These are phyloP conservation scores for Apogon talboti DNA, from an alignment of 2,797 vertebrate species.

Conservation along the genomic window DNA sequence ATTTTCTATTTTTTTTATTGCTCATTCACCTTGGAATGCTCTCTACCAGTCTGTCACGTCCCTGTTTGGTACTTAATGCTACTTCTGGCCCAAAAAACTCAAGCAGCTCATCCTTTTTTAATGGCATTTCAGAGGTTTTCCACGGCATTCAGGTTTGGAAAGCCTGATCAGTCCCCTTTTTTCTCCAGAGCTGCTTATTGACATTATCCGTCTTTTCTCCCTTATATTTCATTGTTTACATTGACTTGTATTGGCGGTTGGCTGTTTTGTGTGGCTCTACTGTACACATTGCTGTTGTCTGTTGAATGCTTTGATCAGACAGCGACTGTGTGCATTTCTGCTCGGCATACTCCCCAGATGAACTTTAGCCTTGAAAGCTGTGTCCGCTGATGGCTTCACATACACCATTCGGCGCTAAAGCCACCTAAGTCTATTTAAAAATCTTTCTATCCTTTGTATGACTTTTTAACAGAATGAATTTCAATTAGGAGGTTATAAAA, in stretches of 20 bases:
- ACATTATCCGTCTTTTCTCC: slow-evolving; percentile 5
- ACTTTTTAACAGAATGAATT: slow-evolving; percentile 43
- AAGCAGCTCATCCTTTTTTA: too few relatives aligned
- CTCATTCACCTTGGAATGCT: too few relatives aligned
- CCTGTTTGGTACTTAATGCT: too few relatives aligned
- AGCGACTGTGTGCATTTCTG: too few relatives aligned
- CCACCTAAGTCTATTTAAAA: slow-evolving; percentile 41
- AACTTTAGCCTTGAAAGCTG: slow-evolving; percentile 14
- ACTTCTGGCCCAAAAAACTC: too few relatives aligned
- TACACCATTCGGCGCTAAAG: slow-evolving; percentile 49
- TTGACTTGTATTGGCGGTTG: not conserved
- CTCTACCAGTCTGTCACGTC: too few relatives aligned
- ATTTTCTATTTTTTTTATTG: too few relatives aligned
- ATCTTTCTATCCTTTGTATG: slow-evolving; percentile 24
- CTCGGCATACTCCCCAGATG: slow-evolving; percentile 26
- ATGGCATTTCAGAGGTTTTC: too few relatives aligned
- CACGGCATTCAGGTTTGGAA: too few relatives aligned
- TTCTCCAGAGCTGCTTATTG: slow-evolving; percentile 18
- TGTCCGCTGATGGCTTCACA: slow-evolving; percentile 39
- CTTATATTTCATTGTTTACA: slow-evolving; percentile 21
- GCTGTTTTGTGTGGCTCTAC: not conserved
- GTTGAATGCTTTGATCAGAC: slow-evolving; percentile 45
- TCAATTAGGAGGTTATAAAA: slow-evolving; percentile 56
- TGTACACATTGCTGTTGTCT: slow-evolving; percentile 7
- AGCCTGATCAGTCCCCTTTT: too few relatives aligned